Evolutionary conservation across 2,797 vertebrate genomes (phyloP).

Genomic region (Picus viridis): DNA sequence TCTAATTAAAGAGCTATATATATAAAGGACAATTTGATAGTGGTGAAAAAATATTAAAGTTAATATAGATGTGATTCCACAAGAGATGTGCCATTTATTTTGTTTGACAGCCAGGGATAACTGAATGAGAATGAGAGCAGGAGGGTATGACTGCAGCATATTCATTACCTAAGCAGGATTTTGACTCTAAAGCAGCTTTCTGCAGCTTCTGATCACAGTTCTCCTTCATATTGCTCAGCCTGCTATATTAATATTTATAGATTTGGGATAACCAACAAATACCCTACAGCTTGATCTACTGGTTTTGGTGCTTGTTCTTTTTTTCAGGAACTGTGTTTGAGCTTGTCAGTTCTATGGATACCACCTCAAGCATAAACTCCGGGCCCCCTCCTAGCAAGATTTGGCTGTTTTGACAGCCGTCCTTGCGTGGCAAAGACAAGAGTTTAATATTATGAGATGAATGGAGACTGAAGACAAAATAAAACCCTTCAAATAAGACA

Average conservation of each 20-base stretch:
- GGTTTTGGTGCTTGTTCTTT: background rate
- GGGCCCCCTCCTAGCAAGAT: background rate
- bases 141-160: background rate
- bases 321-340: conserved; percentile 1
- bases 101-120: background rate
- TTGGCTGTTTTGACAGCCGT: conserved; percentile 34
- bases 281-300: background rate
- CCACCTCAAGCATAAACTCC: background rate
- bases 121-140: background rate
- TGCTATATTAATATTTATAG: conserved; percentile 1
- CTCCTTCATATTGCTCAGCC: background rate
- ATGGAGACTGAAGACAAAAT: background rate
- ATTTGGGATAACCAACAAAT: conserved; percentile 28
- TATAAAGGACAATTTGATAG: background rate
- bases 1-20: conserved; percentile 22
- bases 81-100: conserved; percentile 36
- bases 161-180: background rate
- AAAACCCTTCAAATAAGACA: background rate
- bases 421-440: background rate
- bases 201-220: conserved; percentile 15
- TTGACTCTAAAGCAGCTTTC: background rate
- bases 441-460: conserved; percentile 30
- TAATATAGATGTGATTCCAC: conserved; percentile 25
- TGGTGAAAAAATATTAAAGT: conserved; percentile 4
- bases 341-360: conserved; percentile 28